phyloP scores from a whole-genome alignment of 2,888 invertebrate species.

The Tuberolachnus salignus region DNA sequence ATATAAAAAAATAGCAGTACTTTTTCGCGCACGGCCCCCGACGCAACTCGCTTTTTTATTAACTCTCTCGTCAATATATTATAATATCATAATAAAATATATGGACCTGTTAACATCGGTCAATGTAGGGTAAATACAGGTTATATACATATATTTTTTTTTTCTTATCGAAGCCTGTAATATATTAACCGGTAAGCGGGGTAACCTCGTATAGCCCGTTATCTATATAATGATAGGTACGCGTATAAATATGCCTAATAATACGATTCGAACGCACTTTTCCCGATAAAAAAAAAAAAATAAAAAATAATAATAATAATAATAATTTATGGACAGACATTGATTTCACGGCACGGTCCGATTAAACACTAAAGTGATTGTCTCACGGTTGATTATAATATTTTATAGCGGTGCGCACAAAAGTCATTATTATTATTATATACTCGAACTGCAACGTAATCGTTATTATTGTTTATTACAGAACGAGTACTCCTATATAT shows the following conservation, averaged over 20 bases:
- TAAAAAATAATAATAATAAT: too few relatives aligned
- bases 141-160: too few relatives aligned
- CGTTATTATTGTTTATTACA: too few relatives aligned
- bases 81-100: too few relatives aligned
- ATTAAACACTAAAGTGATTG: conserved; percentile 36
- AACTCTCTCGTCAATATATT: too few relatives aligned
- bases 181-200: too few relatives aligned
- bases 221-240: background rate
- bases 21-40: too few relatives aligned
- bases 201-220: conserved; percentile 3
- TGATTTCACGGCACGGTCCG: conserved; percentile 32
- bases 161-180: too few relatives aligned
- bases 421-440: conserved; percentile 18
- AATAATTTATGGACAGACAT: conserved; percentile 36
- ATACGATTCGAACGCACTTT: conserved; percentile 17
- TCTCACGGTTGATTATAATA: conserved; percentile 28
- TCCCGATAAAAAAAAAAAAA: conserved; percentile 22
- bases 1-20: too few relatives aligned
- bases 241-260: background rate
- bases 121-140: too few relatives aligned
- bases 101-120: too few relatives aligned
- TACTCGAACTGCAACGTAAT: background rate
- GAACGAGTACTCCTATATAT: background rate
- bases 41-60: too few relatives aligned
- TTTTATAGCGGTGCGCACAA: background rate